Conservation (phyloP, 2,113 vertebrate genomes). For the Willisornis vidua region DNA sequence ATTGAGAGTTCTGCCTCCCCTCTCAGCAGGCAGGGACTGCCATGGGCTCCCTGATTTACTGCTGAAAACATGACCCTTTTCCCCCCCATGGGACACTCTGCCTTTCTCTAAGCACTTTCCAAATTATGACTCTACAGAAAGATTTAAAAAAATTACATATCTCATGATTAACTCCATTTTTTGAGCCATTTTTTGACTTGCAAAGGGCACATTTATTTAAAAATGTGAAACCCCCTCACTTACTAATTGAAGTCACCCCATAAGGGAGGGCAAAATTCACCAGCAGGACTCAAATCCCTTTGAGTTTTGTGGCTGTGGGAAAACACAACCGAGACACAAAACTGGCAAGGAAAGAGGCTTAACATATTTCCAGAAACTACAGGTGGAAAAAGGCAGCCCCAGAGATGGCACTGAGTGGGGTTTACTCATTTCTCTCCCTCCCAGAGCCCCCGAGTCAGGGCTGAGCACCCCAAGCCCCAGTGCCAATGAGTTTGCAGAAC, state of each 20-base stretch:
- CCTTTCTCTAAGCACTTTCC: background rate
- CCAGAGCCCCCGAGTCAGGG: background rate
- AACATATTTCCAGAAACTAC: background rate
- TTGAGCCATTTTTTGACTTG: background rate
- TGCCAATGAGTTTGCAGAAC: background rate
- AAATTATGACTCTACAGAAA: background rate
- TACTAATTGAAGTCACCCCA: background rate
- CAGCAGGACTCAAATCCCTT: background rate
- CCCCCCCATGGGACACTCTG: background rate
- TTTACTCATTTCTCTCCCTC: too few species aligned
- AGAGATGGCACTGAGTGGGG: background rate
- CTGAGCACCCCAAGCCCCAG: background rate
- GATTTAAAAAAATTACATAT: background rate
- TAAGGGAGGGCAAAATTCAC: background rate
- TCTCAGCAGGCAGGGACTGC: background rate
- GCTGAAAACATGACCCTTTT: background rate
- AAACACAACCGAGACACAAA: background rate
- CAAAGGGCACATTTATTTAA: background rate
- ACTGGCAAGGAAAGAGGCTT: background rate
- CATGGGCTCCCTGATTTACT: background rate
- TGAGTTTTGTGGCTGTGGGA: background rate
- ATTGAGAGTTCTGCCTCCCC: background rate
- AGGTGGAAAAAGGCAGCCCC: background rate
- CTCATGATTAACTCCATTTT: background rate
- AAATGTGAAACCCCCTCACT: background rate